Conservation (phyloP, 2,888 invertebrate species). For the Campaea margaritaria region DNA sequence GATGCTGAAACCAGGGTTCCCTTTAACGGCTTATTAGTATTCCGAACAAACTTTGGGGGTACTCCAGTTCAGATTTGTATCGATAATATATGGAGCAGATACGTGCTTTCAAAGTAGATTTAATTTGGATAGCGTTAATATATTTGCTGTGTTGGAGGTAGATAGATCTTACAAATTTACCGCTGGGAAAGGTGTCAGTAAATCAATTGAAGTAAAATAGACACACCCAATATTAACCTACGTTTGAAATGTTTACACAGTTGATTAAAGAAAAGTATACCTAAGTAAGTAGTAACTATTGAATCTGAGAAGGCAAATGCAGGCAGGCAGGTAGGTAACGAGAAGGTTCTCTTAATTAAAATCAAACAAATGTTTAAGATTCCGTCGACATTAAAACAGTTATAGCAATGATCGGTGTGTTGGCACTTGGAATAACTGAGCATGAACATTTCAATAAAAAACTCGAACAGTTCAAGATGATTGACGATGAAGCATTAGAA, state of each 20-base stretch:
- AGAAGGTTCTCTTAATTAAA: neutral
- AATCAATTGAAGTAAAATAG: constrained; percentile 16
- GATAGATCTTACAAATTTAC: constrained; percentile 29
- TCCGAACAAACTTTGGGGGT: constrained; percentile 72
- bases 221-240: too few species aligned
- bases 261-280: too few species aligned
- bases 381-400: neutral
- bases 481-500: constrained; percentile 23
- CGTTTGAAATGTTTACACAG: too few species aligned
- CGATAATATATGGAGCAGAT: constrained; percentile 63
- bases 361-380: neutral
- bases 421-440: constrained; percentile 10
- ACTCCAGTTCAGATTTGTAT: constrained; percentile 72
- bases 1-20: constrained; percentile 55
- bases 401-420: neutral
- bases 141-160: constrained; percentile 29
- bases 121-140: constrained; percentile 39
- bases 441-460: constrained; percentile 13
- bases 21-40: constrained; percentile 72
- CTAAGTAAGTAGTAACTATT: too few species aligned
- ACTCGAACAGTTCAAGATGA: constrained; percentile 24
- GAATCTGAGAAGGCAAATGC: too few species aligned
- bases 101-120: constrained; percentile 54
- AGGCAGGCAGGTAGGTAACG: neutral
- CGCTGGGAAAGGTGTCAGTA: constrained; percentile 16